Evolutionary conservation across 2,888 invertebrate species (phyloP).

Genomic region (Dynastes hyllus): DNA sequence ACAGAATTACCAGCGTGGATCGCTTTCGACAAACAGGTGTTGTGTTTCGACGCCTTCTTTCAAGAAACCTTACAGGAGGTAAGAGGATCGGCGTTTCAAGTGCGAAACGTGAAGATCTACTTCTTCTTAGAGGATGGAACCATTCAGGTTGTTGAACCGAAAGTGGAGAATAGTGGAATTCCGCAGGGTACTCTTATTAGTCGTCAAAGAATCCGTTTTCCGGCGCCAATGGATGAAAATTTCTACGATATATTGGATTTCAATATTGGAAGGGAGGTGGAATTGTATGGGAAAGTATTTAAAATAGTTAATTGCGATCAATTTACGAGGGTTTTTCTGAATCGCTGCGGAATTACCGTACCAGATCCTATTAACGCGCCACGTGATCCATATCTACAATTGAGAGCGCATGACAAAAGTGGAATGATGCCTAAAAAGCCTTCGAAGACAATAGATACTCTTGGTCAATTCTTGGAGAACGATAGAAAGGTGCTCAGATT

Average conservation of each 20-base stretch:
- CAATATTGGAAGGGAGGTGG: conserved; percentile 87
- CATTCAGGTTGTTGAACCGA: conserved; percentile 89
- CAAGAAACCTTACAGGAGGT: conserved; percentile 88
- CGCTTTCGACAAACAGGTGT: conserved; percentile 89
- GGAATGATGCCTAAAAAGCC: conserved; percentile 71
- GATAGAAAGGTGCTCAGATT: conserved; percentile 86
- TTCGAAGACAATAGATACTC: conserved; percentile 76
- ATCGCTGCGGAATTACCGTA: conserved; percentile 88
- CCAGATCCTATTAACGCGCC: conserved; percentile 79
- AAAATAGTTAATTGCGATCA: conserved; percentile 90
- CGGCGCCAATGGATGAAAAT: conserved; percentile 81
- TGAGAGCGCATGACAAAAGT: conserved; percentile 68
- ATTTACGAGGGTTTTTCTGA: conserved; percentile 89
- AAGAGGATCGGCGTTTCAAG: conserved; percentile 77
- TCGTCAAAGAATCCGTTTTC: conserved; percentile 87
- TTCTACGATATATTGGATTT: conserved; percentile 91
- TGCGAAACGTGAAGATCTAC: conserved; percentile 87
- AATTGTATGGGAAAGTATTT: conserved; percentile 86
- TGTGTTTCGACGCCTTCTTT: conserved; percentile 85
- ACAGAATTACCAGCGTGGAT: conserved; percentile 89
- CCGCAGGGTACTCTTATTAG: conserved; percentile 89
- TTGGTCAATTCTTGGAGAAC: conserved; percentile 87
- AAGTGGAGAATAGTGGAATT: conserved; percentile 87
- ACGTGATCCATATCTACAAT: conserved; percentile 73
- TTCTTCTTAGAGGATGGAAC: conserved; percentile 95